Conservation (phyloP, 1,140 invertebrate species). For the Lutraria rhynchaena region DNA sequence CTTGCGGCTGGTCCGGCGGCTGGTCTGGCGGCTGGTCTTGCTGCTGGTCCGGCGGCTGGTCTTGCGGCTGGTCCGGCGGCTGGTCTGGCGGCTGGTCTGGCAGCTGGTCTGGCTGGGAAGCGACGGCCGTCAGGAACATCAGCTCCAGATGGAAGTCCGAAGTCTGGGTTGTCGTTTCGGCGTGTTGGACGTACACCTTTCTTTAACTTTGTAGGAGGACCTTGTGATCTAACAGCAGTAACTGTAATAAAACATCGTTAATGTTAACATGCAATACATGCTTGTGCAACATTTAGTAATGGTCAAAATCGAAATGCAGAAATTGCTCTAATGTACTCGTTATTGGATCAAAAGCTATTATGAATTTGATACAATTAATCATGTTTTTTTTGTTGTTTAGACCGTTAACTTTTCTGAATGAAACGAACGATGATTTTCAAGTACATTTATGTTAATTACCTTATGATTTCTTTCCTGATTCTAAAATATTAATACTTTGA, state of each 20-base stretch:
- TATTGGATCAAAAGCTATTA: too few species aligned
- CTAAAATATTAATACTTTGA: too few species aligned
- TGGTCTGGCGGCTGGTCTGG: neutral
- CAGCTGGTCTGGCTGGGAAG: neutral
- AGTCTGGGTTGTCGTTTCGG: constrained; percentile 35
- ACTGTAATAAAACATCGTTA: constrained; percentile 30
- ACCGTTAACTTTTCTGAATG: too few species aligned
- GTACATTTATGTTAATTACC: too few species aligned
- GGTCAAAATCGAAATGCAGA: too few species aligned
- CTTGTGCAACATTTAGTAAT: too few species aligned
- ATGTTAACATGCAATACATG: too few species aligned
- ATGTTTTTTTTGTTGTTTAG: too few species aligned
- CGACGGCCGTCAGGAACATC: constrained; percentile 40
- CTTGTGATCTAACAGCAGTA: constrained; percentile 50
- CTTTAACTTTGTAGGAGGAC: constrained; percentile 35
- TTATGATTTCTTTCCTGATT: too few species aligned
- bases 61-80: neutral
- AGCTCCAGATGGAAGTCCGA: constrained; percentile 33
- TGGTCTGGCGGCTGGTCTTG: neutral
- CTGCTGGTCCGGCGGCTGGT: constrained; percentile 6
- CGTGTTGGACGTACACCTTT: constrained; percentile 35
- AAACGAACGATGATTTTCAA: too few species aligned
- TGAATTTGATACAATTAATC: too few species aligned
- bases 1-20: neutral
- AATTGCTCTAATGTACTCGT: too few species aligned